A percentile compares a stretch with the other conserved stretches of the same genome.
phyloP scores from a whole-genome alignment of 2,888 invertebrate species.

The Leucoptera coffeella region DNA sequence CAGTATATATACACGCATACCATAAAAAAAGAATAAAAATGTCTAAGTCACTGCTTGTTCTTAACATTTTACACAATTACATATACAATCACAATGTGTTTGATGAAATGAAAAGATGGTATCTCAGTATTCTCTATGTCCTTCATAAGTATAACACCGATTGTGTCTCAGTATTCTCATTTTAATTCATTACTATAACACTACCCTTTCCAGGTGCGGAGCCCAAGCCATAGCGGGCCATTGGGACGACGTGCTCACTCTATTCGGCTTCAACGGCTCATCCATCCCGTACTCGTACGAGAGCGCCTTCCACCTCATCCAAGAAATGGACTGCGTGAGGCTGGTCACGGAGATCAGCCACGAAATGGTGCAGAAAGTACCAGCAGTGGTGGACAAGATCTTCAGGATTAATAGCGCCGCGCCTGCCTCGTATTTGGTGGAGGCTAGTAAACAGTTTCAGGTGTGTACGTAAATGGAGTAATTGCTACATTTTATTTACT shows the following conservation, averaged over 20 bases:
- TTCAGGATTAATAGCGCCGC: constrained; percentile 89
- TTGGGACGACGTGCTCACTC: constrained; percentile 72
- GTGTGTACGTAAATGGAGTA: too few species aligned
- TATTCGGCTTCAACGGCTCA: constrained; percentile 70
- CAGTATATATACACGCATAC: too few species aligned
- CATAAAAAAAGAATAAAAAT: too few species aligned
- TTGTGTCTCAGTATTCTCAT: not conserved
- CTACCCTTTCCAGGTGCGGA: constrained; percentile 71
- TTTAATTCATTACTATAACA: constrained; percentile 1
- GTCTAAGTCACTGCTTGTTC: too few species aligned
- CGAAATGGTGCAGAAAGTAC: constrained; percentile 86
- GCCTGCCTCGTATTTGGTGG: constrained; percentile 84
- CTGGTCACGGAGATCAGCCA: constrained; percentile 75
- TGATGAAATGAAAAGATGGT: not conserved
- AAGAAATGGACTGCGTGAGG: constrained; percentile 89
- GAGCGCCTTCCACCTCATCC: constrained; percentile 71
- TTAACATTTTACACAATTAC: too few species aligned
- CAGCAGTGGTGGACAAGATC: constrained; percentile 76
- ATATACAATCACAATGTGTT: too few species aligned
- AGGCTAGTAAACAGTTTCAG: constrained; percentile 87
- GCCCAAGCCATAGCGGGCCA: constrained; percentile 82
- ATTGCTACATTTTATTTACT: too few species aligned
- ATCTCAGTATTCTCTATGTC: too few species aligned
- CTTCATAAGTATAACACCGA: too few species aligned
- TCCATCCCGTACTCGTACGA: constrained; percentile 68